These are phyloP conservation scores for Campoplex capitator DNA, from an alignment of 2,888 invertebrate genomes.

Conservation along the genomic window DNA sequence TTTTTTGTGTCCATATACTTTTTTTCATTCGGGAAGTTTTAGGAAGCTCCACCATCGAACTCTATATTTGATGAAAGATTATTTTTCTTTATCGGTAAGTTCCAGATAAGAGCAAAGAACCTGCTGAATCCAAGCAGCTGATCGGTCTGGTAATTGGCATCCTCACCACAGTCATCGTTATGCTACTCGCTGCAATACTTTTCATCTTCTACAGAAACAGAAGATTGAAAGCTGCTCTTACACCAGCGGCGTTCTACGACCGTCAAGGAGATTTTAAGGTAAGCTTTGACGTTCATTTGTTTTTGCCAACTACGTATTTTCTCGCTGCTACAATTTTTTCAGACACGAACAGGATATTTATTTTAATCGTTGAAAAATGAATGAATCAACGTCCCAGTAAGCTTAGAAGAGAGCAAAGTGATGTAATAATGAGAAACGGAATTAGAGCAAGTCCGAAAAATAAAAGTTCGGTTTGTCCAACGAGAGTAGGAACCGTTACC, in stretches of 20 bases:
- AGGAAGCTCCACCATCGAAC: too few species aligned
- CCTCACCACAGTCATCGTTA: constrained; percentile 90
- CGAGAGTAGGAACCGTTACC: constrained; percentile 60
- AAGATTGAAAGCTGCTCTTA: constrained; percentile 85
- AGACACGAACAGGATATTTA: too few species aligned
- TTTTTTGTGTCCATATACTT: not conserved
- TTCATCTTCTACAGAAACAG: constrained; percentile 90
- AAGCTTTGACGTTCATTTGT: constrained; percentile 12
- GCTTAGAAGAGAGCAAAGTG: not conserved
- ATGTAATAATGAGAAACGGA: constrained; percentile 13
- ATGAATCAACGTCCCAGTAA: not conserved
- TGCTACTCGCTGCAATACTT: constrained; percentile 89
- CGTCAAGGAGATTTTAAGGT: constrained; percentile 82
- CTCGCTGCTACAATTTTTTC: not conserved
- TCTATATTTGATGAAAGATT: not conserved
- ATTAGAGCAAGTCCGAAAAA: constrained; percentile 29
- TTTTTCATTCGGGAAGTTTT: not conserved
- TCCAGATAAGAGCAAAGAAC: constrained; percentile 86
- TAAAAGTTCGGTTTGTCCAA: constrained; percentile 20
- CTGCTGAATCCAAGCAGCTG: constrained; percentile 86
- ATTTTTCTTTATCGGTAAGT: constrained; percentile 71
- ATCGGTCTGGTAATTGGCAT: constrained; percentile 90
- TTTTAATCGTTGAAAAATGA: not conserved
- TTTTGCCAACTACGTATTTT: too few species aligned
- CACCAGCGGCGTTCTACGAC: constrained; percentile 80